Evolutionary conservation across 2,888 invertebrate species (phyloP), one percentile per base, ranked within the genome.

Genomic region (Dicycla oo): DNA sequence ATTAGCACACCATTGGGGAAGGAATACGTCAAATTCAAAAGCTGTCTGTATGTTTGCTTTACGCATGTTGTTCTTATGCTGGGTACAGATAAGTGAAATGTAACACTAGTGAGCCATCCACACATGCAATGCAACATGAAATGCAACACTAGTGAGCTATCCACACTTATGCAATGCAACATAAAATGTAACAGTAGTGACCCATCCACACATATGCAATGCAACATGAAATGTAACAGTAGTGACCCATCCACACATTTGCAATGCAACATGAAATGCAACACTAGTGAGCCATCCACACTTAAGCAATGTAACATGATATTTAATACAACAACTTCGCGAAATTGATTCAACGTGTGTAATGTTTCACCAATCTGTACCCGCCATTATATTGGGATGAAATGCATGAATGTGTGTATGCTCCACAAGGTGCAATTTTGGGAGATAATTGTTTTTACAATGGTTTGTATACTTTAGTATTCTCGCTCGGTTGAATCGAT

Each of bases 11-110:
- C n/a, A 40, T 40, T 61, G 18, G 45, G 20, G 18, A 10, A 26
- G 7, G 26, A 40, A 45, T n/a, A n/a, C 18, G 15, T 34, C n/a
- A 51, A 38, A 38, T 34, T 40, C 13, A 60, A 20, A 26, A 30
- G 40, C 18, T 20, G 7, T 56, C 18, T 57, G n/a, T 65, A 57
- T 58, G 26, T 60, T 60, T 56, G 53, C 23, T 63, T 62, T 62
- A 20, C 20, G 53, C 80, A 51, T 11, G 13, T n/a, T 38, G 26
- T 58, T 62, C 20, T 54, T 56, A 15, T 6, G 6, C 30, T 30
- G 30, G 30, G 3, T 15, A 51, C n/a, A 18, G n/a, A 51, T 53
- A 18, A n/a, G 30, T 51, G 10, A 62, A 30, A 51, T n/a, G 15
- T 45, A n/a, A 6, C 15, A n/a, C 20, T 15, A 38, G n/a, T 8